Conservation (phyloP, 1,140 invertebrate species). For the Orchestia grillus region DNA sequence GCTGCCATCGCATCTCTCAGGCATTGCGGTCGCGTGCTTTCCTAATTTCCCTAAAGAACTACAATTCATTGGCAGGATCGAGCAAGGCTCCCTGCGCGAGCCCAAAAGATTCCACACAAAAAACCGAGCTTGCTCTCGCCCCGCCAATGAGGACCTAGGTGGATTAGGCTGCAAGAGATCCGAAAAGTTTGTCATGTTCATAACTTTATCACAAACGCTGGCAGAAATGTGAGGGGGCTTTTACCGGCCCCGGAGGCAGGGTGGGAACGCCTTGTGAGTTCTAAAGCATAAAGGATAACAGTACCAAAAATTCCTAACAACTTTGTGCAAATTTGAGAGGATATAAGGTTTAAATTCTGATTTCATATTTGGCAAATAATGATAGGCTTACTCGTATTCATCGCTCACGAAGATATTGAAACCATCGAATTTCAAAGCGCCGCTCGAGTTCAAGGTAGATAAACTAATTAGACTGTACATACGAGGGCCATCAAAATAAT, state of each 20-base stretch:
- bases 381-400: no score
- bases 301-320: not conserved
- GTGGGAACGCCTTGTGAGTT: not conserved
- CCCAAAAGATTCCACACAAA: not conserved
- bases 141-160: not conserved
- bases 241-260: not conserved
- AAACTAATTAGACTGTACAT: no score
- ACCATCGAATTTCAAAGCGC: no score
- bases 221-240: not conserved
- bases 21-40: constrained; percentile 46
- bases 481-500: no score
- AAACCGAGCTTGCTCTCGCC: not conserved
- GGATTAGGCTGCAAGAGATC: not conserved
- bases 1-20: not conserved
- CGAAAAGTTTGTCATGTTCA: not conserved
- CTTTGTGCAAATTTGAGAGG: no score
- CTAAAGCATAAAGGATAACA: not conserved
- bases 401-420: no score
- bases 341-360: no score
- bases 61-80: constrained; percentile 50
- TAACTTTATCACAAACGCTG: not conserved
- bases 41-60: constrained; percentile 54
- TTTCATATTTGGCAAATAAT: no score
- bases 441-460: no score
- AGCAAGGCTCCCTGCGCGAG: not conserved